These are phyloP conservation scores for Diadema setosum DNA, from an alignment of 35 echinoderm and acorn worm genomes.

Conservation along the genomic window DNA sequence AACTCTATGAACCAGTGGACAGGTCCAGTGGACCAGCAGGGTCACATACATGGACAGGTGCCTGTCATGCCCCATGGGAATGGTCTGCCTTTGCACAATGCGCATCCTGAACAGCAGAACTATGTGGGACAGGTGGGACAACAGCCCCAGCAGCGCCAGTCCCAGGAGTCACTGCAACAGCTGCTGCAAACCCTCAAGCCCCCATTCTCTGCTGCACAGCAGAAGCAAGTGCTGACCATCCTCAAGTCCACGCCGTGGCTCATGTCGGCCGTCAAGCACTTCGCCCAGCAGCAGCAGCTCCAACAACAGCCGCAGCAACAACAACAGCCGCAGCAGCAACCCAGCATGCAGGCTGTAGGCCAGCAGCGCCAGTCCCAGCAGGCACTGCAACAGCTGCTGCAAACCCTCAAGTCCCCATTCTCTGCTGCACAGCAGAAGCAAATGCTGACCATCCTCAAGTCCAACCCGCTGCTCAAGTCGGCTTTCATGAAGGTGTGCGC, in stretches of 20 bases:
- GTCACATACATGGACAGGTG: too few relatives aligned
- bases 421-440: constrained; percentile 88
- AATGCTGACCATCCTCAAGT: constrained; percentile 79
- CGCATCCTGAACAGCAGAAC: constrained; percentile 9
- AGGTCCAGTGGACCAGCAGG: constrained; percentile 19
- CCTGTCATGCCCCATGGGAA: too few relatives aligned
- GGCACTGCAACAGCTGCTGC: constrained; percentile 86
- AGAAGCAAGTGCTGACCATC: constrained; percentile 30
- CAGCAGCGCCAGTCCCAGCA: constrained; percentile 39
- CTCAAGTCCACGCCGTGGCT: constrained; percentile 17
- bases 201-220: constrained; percentile 17
- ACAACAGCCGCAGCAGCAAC: constrained; percentile 44
- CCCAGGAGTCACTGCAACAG: constrained; percentile 51
- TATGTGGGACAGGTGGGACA: too few relatives aligned
- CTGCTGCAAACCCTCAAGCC: constrained; percentile 56
- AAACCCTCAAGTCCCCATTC: constrained; percentile 69
- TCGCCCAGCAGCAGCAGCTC: constrained; percentile 16
- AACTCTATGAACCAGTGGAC: constrained; percentile 51
- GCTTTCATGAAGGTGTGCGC: constrained; percentile 88
- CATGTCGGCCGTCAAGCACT: constrained; percentile 40
- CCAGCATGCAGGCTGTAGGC: constrained; percentile 19
- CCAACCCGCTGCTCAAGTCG: constrained; percentile 93
- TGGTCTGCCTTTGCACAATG: too few relatives aligned
- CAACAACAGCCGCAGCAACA: constrained; percentile 16
- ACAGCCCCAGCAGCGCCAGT: constrained; percentile 13